phyloP scores from a whole-genome alignment of 2,113 vertebrate genomes.

The Xiphophorus hellerii region DNA sequence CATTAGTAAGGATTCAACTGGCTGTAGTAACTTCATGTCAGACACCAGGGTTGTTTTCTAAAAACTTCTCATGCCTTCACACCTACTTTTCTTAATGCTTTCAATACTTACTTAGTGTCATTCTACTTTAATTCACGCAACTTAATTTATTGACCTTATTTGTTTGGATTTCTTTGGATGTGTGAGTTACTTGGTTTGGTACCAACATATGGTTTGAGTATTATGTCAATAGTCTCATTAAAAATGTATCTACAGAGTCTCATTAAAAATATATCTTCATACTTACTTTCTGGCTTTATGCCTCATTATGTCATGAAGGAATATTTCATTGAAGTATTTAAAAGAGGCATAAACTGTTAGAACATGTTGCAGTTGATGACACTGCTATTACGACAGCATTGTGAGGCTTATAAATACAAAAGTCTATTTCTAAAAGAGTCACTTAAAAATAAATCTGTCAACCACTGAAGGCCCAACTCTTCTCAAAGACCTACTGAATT shows the following conservation, averaged over 20 bases:
- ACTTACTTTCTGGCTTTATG: background rate
- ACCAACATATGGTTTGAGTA: background rate
- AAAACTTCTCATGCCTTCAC: background rate
- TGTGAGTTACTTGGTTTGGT: background rate
- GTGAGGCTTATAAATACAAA: conserved; percentile 3
- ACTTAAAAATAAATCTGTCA: conserved; percentile 36
- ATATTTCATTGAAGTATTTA: conserved; percentile 11
- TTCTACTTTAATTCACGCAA: background rate
- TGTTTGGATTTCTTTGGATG: background rate
- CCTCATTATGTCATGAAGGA: conserved; percentile 1
- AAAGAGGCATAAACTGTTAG: conserved; percentile 7
- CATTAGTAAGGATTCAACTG: background rate
- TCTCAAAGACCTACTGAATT: conserved; percentile 53
- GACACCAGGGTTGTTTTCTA: background rate
- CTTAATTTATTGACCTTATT: background rate
- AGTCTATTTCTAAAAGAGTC: conserved; percentile 6
- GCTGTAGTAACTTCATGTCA: no score
- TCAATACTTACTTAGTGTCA: background rate
- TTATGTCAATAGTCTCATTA: background rate
- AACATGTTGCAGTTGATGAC: conserved; percentile 5
- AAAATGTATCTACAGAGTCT: background rate
- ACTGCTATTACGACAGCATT: conserved; percentile 1
- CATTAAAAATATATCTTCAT: background rate
- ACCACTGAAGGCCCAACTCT: conserved; percentile 6
- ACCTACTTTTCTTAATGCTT: no score